These are phyloP conservation scores for Glossosoma conforme DNA, from an alignment of 1,140 invertebrate species.

Conservation along the genomic window DNA sequence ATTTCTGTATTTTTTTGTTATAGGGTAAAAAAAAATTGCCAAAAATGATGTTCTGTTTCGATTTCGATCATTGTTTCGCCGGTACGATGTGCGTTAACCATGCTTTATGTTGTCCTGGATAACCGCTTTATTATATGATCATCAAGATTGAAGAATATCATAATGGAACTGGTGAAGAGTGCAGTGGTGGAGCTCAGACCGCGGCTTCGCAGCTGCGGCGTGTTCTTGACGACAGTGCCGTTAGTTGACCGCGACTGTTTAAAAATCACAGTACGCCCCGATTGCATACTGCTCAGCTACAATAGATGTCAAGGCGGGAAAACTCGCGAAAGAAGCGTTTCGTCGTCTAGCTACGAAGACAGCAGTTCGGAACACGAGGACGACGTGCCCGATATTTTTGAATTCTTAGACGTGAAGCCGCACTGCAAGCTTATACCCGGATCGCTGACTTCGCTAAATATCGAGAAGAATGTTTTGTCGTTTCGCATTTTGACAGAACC, in stretches of 20 bases:
- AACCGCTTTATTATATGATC: too few species aligned
- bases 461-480: constrained; percentile 43
- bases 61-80: too few species aligned
- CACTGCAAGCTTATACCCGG: constrained; percentile 47
- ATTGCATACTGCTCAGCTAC: constrained; percentile 46
- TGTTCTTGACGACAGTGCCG: constrained; percentile 48
- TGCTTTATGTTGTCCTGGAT: too few species aligned
- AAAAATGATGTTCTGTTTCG: too few species aligned
- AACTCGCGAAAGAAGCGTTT: constrained; percentile 27
- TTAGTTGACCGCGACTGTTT: constrained; percentile 42
- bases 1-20: too few species aligned
- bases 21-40: too few species aligned
- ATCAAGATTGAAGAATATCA: background rate
- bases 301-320: constrained; percentile 25
- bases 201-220: constrained; percentile 51
- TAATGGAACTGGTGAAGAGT: constrained; percentile 32
- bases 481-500: constrained; percentile 47
- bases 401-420: constrained; percentile 40
- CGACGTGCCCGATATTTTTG: constrained; percentile 32
- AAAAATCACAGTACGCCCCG: constrained; percentile 46
- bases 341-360: constrained; percentile 26
- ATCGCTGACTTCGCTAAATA: constrained; percentile 46
- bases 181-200: constrained; percentile 53
- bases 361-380: constrained; percentile 28
- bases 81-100: too few species aligned